Evolutionary conservation across 2,797 vertebrate genomes (phyloP).

Genomic region (Muraenolepis orangiensis): DNA sequence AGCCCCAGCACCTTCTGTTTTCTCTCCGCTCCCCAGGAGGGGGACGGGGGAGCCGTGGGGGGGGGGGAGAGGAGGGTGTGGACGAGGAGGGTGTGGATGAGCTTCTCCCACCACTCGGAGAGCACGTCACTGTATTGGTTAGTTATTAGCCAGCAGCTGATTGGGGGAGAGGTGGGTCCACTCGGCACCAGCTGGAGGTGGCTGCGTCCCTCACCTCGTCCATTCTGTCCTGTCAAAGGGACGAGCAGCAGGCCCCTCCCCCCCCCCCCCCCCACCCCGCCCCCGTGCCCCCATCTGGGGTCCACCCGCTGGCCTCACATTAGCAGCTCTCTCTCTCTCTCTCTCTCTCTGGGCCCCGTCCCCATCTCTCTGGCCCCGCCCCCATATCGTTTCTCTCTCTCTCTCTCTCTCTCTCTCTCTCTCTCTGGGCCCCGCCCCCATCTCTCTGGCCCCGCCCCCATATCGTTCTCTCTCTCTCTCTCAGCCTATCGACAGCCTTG

Average conservation of each 20-base stretch:
- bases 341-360: too few species aligned
- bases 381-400: too few species aligned
- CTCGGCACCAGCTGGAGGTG: conserved; percentile 83
- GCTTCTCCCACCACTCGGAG: conserved; percentile 17
- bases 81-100: conserved; percentile 28
- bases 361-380: conserved; percentile 8
- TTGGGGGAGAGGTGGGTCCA: conserved; percentile 78
- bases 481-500: conserved; percentile 28
- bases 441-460: conserved; percentile 23
- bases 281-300: conserved; percentile 68
- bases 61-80: conserved; percentile 25
- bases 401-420: conserved; percentile 7
- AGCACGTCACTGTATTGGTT: conserved; percentile 78
- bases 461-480: conserved; percentile 11
- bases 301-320: conserved; percentile 43
- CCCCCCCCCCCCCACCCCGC: too few species aligned
- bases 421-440: conserved; percentile 25
- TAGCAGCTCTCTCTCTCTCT: conserved; percentile 42
- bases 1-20: conserved; percentile 99
- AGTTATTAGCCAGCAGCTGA: conserved; percentile 85
- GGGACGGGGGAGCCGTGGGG: conserved; percentile 58
- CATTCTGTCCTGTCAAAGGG: too few species aligned
- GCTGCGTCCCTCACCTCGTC: conserved; percentile 65
- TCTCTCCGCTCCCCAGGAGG: conserved; percentile 66
- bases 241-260: conserved; percentile 26